A percentile compares a stretch with the other conserved stretches of the same genome.
Conservation (phyloP, 2,888 invertebrate species). For the Pyrgus malvae region DNA sequence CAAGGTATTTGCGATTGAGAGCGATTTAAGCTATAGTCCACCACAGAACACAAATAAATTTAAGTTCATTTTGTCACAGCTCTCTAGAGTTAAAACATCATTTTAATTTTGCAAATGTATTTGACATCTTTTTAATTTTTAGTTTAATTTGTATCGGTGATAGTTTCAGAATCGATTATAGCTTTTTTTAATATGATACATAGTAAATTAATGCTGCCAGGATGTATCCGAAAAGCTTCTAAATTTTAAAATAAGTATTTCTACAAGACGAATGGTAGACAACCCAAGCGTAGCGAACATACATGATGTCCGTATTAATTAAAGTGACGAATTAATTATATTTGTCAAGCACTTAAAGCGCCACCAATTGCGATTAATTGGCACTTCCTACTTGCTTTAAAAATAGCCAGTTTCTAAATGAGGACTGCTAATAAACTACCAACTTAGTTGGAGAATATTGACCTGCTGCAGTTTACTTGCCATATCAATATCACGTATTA, state of each 20-base stretch:
- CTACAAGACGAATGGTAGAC: constrained; percentile 1
- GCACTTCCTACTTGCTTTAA: constrained; percentile 39
- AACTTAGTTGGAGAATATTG: constrained; percentile 18
- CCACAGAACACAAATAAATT: too few species aligned
- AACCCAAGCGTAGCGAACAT: constrained; percentile 1
- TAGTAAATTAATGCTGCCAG: background rate
- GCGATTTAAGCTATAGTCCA: too few species aligned
- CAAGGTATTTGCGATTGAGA: too few species aligned
- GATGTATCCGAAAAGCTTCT: background rate
- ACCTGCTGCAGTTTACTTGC: background rate
- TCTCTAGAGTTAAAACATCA: too few species aligned
- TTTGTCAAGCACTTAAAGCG: constrained; percentile 24
- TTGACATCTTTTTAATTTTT: too few species aligned
- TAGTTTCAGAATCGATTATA: too few species aligned
- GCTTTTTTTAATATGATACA: background rate
- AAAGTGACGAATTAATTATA: constrained; percentile 17
- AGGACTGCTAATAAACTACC: constrained; percentile 32
- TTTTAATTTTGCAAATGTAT: too few species aligned
- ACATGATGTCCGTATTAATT: constrained; percentile 11
- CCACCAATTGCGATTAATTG: constrained; percentile 43
- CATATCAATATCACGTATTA: background rate
- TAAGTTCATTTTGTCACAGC: too few species aligned
- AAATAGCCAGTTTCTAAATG: constrained; percentile 40
- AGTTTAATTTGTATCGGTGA: too few species aligned
- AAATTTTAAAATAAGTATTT: background rate